A percentile compares a stretch with the other conserved stretches of the same genome.
phyloP scores from a whole-genome alignment of 2,888 invertebrate species.

The Himalopsyche anomala region DNA sequence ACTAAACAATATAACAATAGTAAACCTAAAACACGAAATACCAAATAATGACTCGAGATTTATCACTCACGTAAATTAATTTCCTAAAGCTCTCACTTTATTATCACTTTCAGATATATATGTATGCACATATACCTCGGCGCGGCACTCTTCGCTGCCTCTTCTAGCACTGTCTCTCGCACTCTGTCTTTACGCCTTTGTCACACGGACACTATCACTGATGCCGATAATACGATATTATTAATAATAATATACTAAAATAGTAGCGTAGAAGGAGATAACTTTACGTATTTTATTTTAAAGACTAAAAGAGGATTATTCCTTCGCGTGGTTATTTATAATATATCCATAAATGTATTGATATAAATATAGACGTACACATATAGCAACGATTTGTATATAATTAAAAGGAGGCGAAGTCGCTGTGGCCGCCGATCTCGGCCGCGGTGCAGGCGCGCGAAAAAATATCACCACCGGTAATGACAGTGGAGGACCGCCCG shows the following conservation, averaged over 20 bases:
- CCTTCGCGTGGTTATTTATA: neutral
- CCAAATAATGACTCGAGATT: slow-evolving; percentile 62
- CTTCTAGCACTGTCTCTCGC: slow-evolving; percentile 21
- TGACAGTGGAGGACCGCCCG: neutral
- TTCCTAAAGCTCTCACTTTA: slow-evolving; percentile 60
- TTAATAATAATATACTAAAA: slow-evolving; percentile 39
- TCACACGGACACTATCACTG: neutral
- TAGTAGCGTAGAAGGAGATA: slow-evolving; percentile 35
- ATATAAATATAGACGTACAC: slow-evolving; percentile 52
- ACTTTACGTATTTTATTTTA: slow-evolving; percentile 40
- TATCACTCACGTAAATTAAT: slow-evolving; percentile 60
- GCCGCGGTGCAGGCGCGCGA: slow-evolving; percentile 11
- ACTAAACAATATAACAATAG: slow-evolving; percentile 13
- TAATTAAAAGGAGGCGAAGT: slow-evolving; percentile 53
- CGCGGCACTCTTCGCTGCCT: slow-evolving; percentile 10
- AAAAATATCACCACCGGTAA: neutral
- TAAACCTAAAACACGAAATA: slow-evolving; percentile 51
- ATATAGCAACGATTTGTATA: slow-evolving; percentile 52
- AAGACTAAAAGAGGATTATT: slow-evolving; percentile 40
- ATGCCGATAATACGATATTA: neutral
- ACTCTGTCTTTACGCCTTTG: neutral
- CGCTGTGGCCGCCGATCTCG: slow-evolving; percentile 48
- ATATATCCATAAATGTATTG: slow-evolving; percentile 4
- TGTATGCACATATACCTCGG: slow-evolving; percentile 38
- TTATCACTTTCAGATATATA: slow-evolving; percentile 61